phyloP scores from a whole-genome alignment of 2,888 invertebrate species.

The Trichacis sp. region DNA sequence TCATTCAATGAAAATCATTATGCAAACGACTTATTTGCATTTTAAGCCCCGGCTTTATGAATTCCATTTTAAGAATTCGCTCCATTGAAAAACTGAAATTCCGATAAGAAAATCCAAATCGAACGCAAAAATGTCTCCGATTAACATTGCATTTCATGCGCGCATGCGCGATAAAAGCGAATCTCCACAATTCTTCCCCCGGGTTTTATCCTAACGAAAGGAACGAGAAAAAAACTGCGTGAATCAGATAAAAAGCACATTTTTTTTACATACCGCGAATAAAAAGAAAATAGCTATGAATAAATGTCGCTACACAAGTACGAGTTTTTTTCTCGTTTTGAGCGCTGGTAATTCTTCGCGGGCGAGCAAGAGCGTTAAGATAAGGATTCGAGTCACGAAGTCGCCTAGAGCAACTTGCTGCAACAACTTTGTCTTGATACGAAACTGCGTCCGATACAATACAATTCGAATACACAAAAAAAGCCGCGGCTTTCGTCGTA shows the following conservation, averaged over 20 bases:
- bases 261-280: not conserved
- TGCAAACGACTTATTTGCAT: too few species aligned
- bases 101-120: too few species aligned
- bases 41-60: too few species aligned
- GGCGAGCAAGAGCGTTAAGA: conserved; percentile 13
- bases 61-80: too few species aligned
- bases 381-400: conserved; percentile 46
- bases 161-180: not conserved
- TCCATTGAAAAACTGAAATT: too few species aligned
- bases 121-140: too few species aligned
- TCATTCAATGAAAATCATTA: too few species aligned
- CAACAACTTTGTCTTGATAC: conserved; percentile 20
- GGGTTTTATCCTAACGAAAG: not conserved
- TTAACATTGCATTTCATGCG: too few species aligned
- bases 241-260: not conserved
- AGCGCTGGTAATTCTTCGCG: conserved; percentile 32
- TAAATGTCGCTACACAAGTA: conserved; percentile 33
- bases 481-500: conserved; percentile 13
- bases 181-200: not conserved
- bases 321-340: conserved; percentile 27
- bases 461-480: conserved; percentile 29
- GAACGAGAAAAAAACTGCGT: not conserved
- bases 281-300: conserved; percentile 15
- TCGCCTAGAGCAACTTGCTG: conserved; percentile 41
- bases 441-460: conserved; percentile 14